Evolutionary conservation across 1,140 invertebrate species (phyloP).

Genomic region (Brachystomella parvula): DNA sequence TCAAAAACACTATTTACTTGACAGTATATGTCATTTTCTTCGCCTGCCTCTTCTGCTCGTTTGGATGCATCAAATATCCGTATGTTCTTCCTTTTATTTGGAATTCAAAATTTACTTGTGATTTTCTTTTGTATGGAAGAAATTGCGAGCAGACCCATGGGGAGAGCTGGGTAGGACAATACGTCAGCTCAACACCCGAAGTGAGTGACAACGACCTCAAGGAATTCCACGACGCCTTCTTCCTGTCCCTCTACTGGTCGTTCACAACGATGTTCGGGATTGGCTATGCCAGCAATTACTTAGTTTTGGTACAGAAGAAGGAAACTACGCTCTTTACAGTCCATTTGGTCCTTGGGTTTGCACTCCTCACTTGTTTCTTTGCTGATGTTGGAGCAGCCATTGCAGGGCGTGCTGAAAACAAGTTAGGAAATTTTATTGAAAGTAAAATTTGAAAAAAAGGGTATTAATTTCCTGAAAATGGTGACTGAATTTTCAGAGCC

Average conservation of each 20-base stretch:
- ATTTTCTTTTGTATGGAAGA: not conserved
- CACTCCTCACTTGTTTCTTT: conserved; percentile 7
- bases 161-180: not conserved
- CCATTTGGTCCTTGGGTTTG: conserved; percentile 12
- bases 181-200: not conserved
- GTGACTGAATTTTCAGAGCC: not conserved
- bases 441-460: not conserved
- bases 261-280: conserved; percentile 14
- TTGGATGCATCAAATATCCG: conserved; percentile 10
- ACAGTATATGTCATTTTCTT: conserved; percentile 15
- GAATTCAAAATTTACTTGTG: not conserved
- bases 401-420: conserved; percentile 3
- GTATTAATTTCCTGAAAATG: not conserved
- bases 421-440: not conserved
- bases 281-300: conserved; percentile 4
- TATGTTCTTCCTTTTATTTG: not conserved
- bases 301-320: not conserved
- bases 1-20: conserved; percentile 20
- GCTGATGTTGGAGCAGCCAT: conserved; percentile 15
- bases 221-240: not conserved
- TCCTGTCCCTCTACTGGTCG: conserved; percentile 15
- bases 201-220: too few species aligned
- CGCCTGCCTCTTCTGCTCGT: not conserved
- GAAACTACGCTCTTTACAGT: conserved; percentile 10
- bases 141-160: not conserved